Evolutionary conservation across 2,797 vertebrate species (phyloP), one percentile per base, ranked within the genome.

Genomic region (Acrossocheilus fasciatus): DNA sequence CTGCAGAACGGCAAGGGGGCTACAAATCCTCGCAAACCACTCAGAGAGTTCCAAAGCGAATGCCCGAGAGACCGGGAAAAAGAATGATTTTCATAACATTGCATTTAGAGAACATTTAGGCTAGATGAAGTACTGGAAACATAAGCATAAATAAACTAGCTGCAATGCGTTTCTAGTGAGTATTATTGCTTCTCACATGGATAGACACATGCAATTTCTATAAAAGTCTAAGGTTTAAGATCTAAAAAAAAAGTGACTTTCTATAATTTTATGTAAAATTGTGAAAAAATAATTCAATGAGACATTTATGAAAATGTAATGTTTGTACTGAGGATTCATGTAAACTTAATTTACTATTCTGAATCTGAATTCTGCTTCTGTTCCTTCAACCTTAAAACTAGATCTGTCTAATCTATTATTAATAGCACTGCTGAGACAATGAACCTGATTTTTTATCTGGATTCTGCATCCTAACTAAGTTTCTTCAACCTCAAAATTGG

Each of bases 11-110:
- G 66, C 23, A 50, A 39, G 45, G 52, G 66, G n/a, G 74, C 68
- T 79, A 80, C 41, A 81, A 57, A 80, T 68, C 82, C 12, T 23
- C 20, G 0, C 26, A 85, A 85, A 79, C 50, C 75, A 70, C 39
- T 59, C 20, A 10, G 64, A 69, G 36, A 45, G 26, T 45, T 59
- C 41, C 76, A 80, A 47, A 80, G 52, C 8, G 52, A 80, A 85
- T 36, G 70, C 64, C 34, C 39, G 11, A 34, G 83, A 54, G 50
- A 85, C 36, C 4, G 14, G 59, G 41, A 39, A 23, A 66, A 85
- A 59, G 23, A 85, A 69, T 64, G 6, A 69, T 70, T 30, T 34
- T 79, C 39, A 79, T 72, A 69, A 70, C 4, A 54, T 34, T 69
- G 17, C 47, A 23, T 69, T 69, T 43, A 59, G 36, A 78, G 4